These are phyloP conservation scores for Athene noctua DNA, from an alignment of 2,113 vertebrate species.

Conservation along the genomic window DNA sequence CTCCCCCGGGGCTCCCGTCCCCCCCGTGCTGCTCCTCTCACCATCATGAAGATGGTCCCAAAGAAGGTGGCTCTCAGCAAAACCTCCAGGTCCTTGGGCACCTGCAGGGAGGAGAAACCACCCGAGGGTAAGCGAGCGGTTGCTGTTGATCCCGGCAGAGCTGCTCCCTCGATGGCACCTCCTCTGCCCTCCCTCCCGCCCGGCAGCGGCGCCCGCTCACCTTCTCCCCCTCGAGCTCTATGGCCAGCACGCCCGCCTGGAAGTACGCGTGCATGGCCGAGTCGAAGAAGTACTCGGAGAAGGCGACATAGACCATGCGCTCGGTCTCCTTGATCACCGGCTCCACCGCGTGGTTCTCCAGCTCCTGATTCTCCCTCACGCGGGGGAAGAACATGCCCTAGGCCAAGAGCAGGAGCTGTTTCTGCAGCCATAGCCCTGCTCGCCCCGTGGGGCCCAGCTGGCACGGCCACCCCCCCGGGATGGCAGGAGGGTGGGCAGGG, in stretches of 20 bases:
- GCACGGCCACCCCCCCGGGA: neutral
- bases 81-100: slow-evolving; percentile 89
- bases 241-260: slow-evolving; percentile 79
- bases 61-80: slow-evolving; percentile 92
- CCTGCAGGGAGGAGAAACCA: slow-evolving; percentile 65
- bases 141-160: neutral
- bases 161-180: neutral
- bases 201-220: slow-evolving; percentile 45
- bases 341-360: slow-evolving; percentile 80
- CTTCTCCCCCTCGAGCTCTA: slow-evolving; percentile 81
- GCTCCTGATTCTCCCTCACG: slow-evolving; percentile 54
- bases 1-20: neutral
- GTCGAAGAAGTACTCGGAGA: slow-evolving; percentile 95
- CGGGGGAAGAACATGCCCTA: slow-evolving; percentile 92
- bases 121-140: rapidly evolving
- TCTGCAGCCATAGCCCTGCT: neutral
- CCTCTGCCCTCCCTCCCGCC: neutral
- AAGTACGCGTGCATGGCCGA: slow-evolving; percentile 89
- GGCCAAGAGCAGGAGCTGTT: neutral
- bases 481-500: neutral
- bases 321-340: slow-evolving; percentile 83
- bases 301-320: slow-evolving; percentile 90
- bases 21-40: slow-evolving; percentile 5
- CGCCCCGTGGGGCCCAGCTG: rapidly evolving
- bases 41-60: slow-evolving; percentile 86